Evolutionary conservation across 2,888 invertebrate genomes (phyloP).

Genomic region (Oxycera nigricornis): DNA sequence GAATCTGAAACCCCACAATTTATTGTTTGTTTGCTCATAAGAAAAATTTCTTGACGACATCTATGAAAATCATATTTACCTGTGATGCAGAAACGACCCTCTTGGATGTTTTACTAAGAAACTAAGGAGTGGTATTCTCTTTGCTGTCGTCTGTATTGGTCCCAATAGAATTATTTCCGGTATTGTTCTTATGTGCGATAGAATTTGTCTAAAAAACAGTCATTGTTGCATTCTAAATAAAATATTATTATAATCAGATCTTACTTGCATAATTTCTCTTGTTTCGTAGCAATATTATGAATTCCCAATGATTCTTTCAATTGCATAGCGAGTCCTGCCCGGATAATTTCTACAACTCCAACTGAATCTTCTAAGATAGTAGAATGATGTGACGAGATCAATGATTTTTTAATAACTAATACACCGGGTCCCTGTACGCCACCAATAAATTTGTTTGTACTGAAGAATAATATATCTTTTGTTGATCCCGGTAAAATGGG

Average conservation of each 20-base stretch:
- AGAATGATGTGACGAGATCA: constrained; percentile 63
- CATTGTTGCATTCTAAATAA: not conserved
- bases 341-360: constrained; percentile 80
- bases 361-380: constrained; percentile 68
- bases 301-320: constrained; percentile 81
- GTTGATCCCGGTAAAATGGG: constrained; percentile 76
- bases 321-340: constrained; percentile 86
- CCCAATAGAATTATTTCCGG: constrained; percentile 82
- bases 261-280: constrained; percentile 78
- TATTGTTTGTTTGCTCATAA: not conserved
- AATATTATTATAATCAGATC: constrained; percentile 47
- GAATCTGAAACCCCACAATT: constrained; percentile 51
- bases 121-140: constrained; percentile 83
- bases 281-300: constrained; percentile 73
- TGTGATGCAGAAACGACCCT: constrained; percentile 86
- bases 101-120: constrained; percentile 83
- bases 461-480: constrained; percentile 89
- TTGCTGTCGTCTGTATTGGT: constrained; percentile 69
- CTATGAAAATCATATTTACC: constrained; percentile 21
- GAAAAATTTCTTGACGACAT: not conserved
- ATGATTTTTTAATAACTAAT: constrained; percentile 69
- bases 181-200: constrained; percentile 79
- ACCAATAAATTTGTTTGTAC: constrained; percentile 89
- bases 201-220: constrained; percentile 69
- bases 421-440: constrained; percentile 84